These are phyloP conservation scores for Chaenodraco wilsoni DNA, from an alignment of 2,797 vertebrate species.

Conservation along the genomic window DNA sequence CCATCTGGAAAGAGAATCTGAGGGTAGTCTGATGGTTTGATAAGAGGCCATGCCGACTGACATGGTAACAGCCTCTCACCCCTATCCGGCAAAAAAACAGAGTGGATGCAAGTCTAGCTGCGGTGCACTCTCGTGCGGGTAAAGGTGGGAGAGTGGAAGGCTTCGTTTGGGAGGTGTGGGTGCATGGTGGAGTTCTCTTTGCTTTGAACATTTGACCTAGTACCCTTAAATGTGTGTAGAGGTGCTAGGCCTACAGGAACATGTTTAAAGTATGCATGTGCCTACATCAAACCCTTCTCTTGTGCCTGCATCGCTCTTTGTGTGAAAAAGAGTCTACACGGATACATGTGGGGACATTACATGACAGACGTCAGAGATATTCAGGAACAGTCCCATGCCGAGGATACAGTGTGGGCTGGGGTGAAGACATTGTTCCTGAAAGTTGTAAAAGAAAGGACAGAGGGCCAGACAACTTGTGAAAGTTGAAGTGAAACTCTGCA, in stretches of 20 bases:
- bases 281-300: constrained; percentile 9
- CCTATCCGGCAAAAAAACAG: constrained; percentile 59
- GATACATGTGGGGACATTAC: constrained; percentile 36
- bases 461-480: constrained; percentile 39
- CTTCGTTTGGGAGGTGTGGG: constrained; percentile 17
- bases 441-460: constrained; percentile 50
- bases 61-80: constrained; percentile 75
- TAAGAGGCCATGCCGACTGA: constrained; percentile 79
- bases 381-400: constrained; percentile 50
- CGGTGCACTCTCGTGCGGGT: constrained; percentile 62
- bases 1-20: constrained; percentile 88
- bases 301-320: constrained; percentile 2
- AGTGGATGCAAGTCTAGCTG: constrained; percentile 60
- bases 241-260: constrained; percentile 32
- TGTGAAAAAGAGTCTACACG: neutral
- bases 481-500: constrained; percentile 14
- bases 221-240: constrained; percentile 30
- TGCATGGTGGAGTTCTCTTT: constrained; percentile 48
- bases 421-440: constrained; percentile 51
- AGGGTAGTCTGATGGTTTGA: constrained; percentile 80
- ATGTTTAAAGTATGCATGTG: constrained; percentile 26
- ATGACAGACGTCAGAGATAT: constrained; percentile 11
- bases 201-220: constrained; percentile 62
- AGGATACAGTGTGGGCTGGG: constrained; percentile 51
- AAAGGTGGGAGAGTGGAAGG: constrained; percentile 32